Base-by-base conservation (phyloP, 2,113 vertebrate species). In the Anthoscopus minutus region DNA sequence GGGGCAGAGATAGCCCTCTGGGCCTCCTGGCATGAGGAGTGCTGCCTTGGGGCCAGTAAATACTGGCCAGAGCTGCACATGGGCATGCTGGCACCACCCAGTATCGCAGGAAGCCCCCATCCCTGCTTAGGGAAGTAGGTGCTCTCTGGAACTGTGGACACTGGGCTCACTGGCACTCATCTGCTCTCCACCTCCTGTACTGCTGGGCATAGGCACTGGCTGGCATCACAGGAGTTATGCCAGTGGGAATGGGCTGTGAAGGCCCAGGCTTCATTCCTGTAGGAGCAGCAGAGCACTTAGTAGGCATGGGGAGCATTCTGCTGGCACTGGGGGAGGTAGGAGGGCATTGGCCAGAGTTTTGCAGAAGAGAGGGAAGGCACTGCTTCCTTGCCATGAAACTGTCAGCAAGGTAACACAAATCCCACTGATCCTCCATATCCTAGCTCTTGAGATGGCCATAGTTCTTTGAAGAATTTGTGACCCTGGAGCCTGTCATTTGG, bases 311-410 rank as follows among this genome's bases (percentile, higher is more conserved):
- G 33, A n/a, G 15, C 20, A 42, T 50, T 35, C 33, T 19, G 1
- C 27, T 13, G 7, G 31, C 23, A 21, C 3, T 8, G 2, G 0
- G 15, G n/a, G 15, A 44, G 28, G 22, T 15, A 31, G 35, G 47
- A 62, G 20, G 23, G 9, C 6, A 12, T 3, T 2, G 2, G 12
- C 10, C 2, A 3, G 17, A 50, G 12, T 22, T 18, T 74, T 3
- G 4, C 2, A 14, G 57, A 50, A 25, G 2, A 9, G 10, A 53
- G 5, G 7, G 12, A 40, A 5, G 15, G 31, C 7, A 7, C 31
- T 1, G 2, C 40, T 28, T n/a, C 21, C 9, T 61, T 71, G 35
- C 21, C n/a, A 1, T 33, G 56, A 76, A 60, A 60, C 45, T 50
- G 4, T 10, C 35, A 76, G 33, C 18, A 51, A 70, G 11, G 10